Base-by-base conservation (phyloP, 2,797 vertebrate species). In the Myripristis jacobus region DNA sequence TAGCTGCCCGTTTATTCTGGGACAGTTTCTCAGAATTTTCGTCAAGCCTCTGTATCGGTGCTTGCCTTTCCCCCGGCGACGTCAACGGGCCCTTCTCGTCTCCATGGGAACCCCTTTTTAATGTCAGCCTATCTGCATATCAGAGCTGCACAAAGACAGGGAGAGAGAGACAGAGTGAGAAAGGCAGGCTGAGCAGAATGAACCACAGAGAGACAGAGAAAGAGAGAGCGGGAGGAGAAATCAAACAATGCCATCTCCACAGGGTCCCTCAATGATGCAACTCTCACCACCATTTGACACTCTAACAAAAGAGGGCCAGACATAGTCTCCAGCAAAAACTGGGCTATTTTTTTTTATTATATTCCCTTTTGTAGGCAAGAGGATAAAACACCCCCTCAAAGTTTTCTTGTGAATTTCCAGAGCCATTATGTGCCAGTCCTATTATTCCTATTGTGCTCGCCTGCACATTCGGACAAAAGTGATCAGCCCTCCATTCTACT, bases 111-210 rank as follows among this genome's bases (percentile, higher is more conserved):
- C 93, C 88, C 82, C 87, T 89, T 91, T 92, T 92, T 94, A 94
- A 94, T 93, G 93, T 94, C 93, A 92, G 89, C 87, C 89, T 91
- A 94, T 94, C 94, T 94, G 91, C 93, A 94, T 93, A 93, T 94
- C 92, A 91, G 90, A 92, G 90, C 81, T 66, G 81, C 86, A 91
- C 89, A 92, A 91, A 94, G 92, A 81, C n/a, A n/a, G 66, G 77
- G 81, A 9, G 71, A 58, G 66, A 61, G 72, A 64, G 73, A 74
- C 10, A 24, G 70, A 50, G 64, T 21, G 81, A 86, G 80, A 83
- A 67, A 87, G 85, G 75, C 64, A 54, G 85, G 63, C 70, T 61
- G 71, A 85, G 87, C 70, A 77, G 74, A 80, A 87, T 83, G 80
- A 86, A 79, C 70, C 47, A 50, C 60, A 66, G 82, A 80, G 84